Conservation (phyloP, 2,797 vertebrate species). For the Chelidonichthys spinosus region DNA sequence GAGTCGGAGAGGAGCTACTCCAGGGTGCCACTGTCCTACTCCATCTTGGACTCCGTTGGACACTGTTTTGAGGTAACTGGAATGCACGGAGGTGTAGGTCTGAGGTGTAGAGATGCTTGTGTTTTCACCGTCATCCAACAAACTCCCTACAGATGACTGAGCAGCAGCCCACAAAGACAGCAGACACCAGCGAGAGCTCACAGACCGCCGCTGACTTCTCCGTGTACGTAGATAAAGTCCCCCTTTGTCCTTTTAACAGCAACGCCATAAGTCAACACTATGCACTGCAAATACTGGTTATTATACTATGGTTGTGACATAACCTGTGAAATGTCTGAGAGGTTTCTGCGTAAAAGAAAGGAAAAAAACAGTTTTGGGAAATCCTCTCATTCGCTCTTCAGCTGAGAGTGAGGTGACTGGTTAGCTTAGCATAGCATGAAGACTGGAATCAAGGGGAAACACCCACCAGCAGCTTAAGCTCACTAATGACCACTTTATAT, state of each 20-base stretch:
- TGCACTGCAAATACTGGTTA: background rate
- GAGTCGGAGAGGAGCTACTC: constrained; percentile 78
- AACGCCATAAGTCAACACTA: background rate
- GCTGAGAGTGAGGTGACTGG: background rate
- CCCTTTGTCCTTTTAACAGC: background rate
- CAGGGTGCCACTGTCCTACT: constrained; percentile 86
- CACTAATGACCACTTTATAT: background rate
- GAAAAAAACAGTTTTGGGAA: background rate
- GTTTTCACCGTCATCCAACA: background rate
- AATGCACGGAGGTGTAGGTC: background rate
- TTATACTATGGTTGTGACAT: background rate
- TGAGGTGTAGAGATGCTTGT: background rate
- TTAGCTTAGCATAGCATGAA: background rate
- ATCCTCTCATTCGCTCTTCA: background rate
- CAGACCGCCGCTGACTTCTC: constrained; percentile 33
- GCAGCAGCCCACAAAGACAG: constrained; percentile 41
- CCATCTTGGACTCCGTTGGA: constrained; percentile 85
- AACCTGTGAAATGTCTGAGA: background rate
- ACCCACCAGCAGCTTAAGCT: background rate
- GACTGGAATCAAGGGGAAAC: background rate
- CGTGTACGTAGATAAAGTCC: constrained; percentile 58
- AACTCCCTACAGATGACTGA: constrained; percentile 48
- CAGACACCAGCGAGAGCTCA: constrained; percentile 49
- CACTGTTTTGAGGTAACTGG: constrained; percentile 86
- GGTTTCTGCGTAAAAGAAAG: background rate